Percentiles rank a stretch among this genome's conserved stretches.
Conservation (phyloP, 1,140 invertebrate genomes). For the Orussus abietinus region DNA sequence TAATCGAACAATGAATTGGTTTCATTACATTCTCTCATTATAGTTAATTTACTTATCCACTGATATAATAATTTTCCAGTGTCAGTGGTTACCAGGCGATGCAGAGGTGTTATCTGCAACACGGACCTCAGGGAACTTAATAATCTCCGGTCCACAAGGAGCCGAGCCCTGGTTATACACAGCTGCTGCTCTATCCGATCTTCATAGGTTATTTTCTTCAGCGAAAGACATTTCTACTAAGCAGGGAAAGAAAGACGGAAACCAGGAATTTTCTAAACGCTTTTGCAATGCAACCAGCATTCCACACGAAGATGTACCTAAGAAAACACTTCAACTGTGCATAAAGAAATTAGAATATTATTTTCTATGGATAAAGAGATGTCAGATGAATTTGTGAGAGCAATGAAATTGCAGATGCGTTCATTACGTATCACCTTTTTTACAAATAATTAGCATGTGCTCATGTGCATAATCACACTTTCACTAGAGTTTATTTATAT, state of each 20-base stretch:
- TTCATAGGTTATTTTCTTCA: slow-evolving; percentile 54
- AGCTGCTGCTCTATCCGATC: slow-evolving; percentile 59
- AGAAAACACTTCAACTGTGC: slow-evolving; percentile 56
- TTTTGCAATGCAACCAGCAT: slow-evolving; percentile 52
- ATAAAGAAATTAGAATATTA: slow-evolving; percentile 69
- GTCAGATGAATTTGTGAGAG: slow-evolving; percentile 2
- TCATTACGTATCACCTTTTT: too few species aligned
- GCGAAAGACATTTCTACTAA: slow-evolving; percentile 42
- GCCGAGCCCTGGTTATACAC: slow-evolving; percentile 50
- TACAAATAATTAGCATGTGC: too few species aligned
- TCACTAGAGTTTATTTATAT: too few species aligned
- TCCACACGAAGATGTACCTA: slow-evolving; percentile 51
- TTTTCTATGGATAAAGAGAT: slow-evolving; percentile 59
- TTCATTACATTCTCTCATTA: not conserved
- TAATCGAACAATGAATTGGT: not conserved
- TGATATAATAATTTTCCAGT: slow-evolving; percentile 37
- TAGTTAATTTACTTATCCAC: slow-evolving; percentile 6
- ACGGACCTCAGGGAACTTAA: slow-evolving; percentile 36
- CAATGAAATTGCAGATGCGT: too few species aligned
- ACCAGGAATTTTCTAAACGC: slow-evolving; percentile 52
- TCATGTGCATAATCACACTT: too few species aligned
- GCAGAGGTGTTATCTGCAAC: slow-evolving; percentile 39
- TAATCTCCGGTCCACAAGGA: slow-evolving; percentile 50
- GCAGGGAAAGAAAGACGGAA: slow-evolving; percentile 32
- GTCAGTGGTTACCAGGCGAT: slow-evolving; percentile 41